These are phyloP conservation scores for Mus spretus DNA, from an alignment of 2,797 vertebrate genomes.

Conservation along the genomic window DNA sequence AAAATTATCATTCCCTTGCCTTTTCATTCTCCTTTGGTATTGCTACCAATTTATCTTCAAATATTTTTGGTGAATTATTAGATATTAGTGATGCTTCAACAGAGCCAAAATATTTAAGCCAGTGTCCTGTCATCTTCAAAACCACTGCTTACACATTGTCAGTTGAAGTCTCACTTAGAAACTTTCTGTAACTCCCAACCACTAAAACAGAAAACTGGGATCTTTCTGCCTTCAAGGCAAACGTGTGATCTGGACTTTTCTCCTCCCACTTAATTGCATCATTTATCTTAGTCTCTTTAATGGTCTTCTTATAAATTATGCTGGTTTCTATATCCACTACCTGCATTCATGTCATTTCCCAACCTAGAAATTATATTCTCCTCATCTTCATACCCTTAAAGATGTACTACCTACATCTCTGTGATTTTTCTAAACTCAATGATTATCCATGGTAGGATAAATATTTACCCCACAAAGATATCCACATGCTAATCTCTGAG, in stretches of 20 bases:
- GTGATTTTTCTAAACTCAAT: constrained; percentile 32
- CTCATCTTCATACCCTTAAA: constrained; percentile 32
- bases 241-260: constrained; percentile 24
- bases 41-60: constrained; percentile 38
- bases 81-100: constrained; percentile 14
- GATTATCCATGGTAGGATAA: background rate
- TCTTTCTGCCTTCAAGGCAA: constrained; percentile 38
- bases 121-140: constrained; percentile 2
- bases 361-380: background rate
- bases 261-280: background rate
- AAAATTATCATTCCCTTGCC: background rate
- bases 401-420: background rate
- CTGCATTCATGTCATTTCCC: constrained; percentile 53
- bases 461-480: background rate
- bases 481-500: constrained; percentile 14
- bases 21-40: constrained; percentile 66
- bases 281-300: constrained; percentile 32
- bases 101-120: constrained; percentile 1
- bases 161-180: constrained; percentile 10
- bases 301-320: constrained; percentile 35
- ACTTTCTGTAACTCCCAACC: constrained; percentile 26
- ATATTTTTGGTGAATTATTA: constrained; percentile 40
- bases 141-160: constrained; percentile 19
- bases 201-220: constrained; percentile 3
- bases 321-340: background rate